Percentiles rank a stretch among this genome's conserved stretches.
Evolutionary conservation across 2,888 invertebrate genomes (phyloP).

Genomic region (Seira sanloemensis): DNA sequence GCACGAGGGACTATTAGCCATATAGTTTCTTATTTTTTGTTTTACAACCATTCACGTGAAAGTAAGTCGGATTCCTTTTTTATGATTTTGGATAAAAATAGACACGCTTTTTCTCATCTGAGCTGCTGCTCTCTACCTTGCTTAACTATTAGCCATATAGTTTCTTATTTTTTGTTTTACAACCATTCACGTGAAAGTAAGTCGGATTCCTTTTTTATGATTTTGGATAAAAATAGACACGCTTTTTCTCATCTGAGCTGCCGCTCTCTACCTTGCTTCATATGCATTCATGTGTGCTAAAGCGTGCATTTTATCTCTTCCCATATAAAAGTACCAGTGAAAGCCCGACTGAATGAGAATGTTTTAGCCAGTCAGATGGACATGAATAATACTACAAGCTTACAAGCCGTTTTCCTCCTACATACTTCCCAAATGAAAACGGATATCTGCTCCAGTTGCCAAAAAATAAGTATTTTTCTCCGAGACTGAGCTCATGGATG

Average conservation of each 20-base stretch:
- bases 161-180: too few species aligned
- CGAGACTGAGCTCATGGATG: slow-evolving; percentile 14
- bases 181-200: not conserved
- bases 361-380: not conserved
- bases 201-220: not conserved
- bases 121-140: too few species aligned
- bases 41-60: too few species aligned
- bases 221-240: not conserved
- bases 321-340: too few species aligned
- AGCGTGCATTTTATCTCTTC: not conserved
- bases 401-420: not conserved
- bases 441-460: slow-evolving; percentile 47
- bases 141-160: not conserved
- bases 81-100: too few species aligned
- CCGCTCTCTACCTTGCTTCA: not conserved
- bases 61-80: too few species aligned
- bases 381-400: not conserved
- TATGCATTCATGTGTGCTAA: not conserved
- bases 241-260: not conserved
- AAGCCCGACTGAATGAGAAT: too few species aligned
- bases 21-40: too few species aligned
- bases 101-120: too few species aligned
- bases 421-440: slow-evolving; percentile 23
- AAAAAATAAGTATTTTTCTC: slow-evolving; percentile 32
- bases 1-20: too few species aligned